Evolutionary conservation across 2,797 vertebrate species (phyloP).

Genomic region (Mus minutoides): DNA sequence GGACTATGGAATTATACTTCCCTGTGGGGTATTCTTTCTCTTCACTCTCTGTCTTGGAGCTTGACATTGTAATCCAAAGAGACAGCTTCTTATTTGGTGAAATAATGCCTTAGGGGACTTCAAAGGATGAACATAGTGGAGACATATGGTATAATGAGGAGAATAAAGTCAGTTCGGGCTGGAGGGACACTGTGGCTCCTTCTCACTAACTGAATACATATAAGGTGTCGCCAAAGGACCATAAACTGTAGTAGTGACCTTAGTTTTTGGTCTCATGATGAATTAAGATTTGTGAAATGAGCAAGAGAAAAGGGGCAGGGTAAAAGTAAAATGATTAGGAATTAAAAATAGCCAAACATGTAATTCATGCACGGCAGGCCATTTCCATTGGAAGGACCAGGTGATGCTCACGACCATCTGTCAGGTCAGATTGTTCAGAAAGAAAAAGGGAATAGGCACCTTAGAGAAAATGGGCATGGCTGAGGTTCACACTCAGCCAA

Average conservation of each 20-base stretch:
- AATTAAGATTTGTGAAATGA: neutral
- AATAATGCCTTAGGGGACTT: neutral
- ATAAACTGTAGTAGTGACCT: neutral
- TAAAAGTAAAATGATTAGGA: neutral
- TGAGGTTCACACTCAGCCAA: neutral
- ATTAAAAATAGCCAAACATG: neutral
- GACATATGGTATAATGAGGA: neutral
- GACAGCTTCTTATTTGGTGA: neutral
- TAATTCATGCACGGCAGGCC: neutral
- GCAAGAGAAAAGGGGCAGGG: neutral
- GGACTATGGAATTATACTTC: neutral
- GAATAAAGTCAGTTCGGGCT: neutral
- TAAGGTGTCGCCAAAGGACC: neutral
- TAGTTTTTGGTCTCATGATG: neutral
- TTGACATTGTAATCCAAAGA: neutral
- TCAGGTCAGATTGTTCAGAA: neutral
- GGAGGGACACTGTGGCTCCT: neutral
- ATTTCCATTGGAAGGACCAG: neutral
- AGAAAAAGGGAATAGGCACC: neutral
- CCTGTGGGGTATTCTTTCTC: neutral
- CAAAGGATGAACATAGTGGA: neutral
- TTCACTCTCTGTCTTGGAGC: neutral
- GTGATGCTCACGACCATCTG: neutral
- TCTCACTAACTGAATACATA: neutral
- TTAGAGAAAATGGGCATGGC: neutral